phyloP scores from a whole-genome alignment of 2,797 vertebrate species.

The Lophius americanus region DNA sequence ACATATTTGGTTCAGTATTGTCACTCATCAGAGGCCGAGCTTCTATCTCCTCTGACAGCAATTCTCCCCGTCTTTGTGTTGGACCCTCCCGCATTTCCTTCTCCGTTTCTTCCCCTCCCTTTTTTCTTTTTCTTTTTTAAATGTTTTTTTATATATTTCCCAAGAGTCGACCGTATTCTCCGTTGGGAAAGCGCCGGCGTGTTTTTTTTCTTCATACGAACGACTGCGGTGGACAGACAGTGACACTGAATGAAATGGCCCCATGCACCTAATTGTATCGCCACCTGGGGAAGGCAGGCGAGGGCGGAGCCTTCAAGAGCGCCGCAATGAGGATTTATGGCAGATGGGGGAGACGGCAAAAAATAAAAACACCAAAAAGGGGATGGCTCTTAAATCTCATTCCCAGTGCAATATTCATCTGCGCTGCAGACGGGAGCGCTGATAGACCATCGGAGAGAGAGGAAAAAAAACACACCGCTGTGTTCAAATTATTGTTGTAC shows the following conservation, averaged over 20 bases:
- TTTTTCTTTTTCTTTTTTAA: conserved; percentile 51
- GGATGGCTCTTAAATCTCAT: conserved; percentile 86
- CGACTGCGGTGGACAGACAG: conserved; percentile 79
- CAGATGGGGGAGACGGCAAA: conserved; percentile 79
- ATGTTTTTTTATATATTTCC: conserved; percentile 70
- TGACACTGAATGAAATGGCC: conserved; percentile 83
- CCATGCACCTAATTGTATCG: conserved; percentile 84
- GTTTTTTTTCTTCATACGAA: conserved; percentile 65
- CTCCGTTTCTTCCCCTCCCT: conserved; percentile 48
- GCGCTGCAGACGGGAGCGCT: conserved; percentile 80
- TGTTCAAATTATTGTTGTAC: conserved; percentile 86
- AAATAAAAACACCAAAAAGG: conserved; percentile 83
- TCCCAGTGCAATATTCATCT: conserved; percentile 83
- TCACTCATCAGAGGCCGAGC: conserved; percentile 80
- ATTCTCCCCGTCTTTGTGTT: conserved; percentile 65
- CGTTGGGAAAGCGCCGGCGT: conserved; percentile 63
- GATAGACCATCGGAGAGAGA: conserved; percentile 67
- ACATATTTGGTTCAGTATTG: conserved; percentile 85
- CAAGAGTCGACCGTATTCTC: conserved; percentile 74
- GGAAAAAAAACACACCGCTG: conserved; percentile 73
- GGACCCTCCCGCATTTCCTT: conserved; percentile 51
- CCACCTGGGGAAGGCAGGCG: conserved; percentile 82
- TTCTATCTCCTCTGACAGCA: conserved; percentile 77
- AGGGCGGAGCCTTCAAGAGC: conserved; percentile 76
- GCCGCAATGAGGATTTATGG: conserved; percentile 86